phyloP scores from a whole-genome alignment of 1,140 invertebrate genomes.

The Aphaenogaster ashmeadi region DNA sequence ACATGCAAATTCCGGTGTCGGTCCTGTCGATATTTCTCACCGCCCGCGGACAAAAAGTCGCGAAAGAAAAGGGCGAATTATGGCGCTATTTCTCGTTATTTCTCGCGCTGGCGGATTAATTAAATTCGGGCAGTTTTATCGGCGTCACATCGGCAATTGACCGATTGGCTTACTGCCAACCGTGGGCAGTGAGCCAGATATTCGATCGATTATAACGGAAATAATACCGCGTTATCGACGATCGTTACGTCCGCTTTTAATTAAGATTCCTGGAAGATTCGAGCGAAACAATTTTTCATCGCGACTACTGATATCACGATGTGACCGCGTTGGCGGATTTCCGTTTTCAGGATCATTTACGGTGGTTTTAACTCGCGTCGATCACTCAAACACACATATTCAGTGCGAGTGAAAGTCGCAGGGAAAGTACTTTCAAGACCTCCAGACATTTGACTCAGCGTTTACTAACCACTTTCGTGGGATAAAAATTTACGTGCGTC shows the following conservation, averaged over 20 bases:
- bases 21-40: conserved; percentile 5
- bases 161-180: conserved; percentile 74
- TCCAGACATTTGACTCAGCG: neutral
- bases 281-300: conserved; percentile 2
- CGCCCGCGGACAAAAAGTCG: neutral
- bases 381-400: neutral
- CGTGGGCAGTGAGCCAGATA: conserved; percentile 61
- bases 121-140: conserved; percentile 76
- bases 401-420: conserved; percentile 58
- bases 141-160: conserved; percentile 67
- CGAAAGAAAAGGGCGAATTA: conserved; percentile 49
- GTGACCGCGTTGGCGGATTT: conserved; percentile 3
- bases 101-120: conserved; percentile 68
- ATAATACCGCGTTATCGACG: conserved; percentile 49
- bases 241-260: conserved; percentile 60
- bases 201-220: conserved; percentile 66
- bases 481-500: neutral
- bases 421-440: conserved; percentile 62
- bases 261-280: conserved; percentile 34
- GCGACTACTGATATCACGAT: neutral
- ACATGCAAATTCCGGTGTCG: conserved; percentile 25
- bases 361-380: neutral
- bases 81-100: conserved; percentile 41
- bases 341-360: neutral
- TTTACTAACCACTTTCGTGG: neutral